Evolutionary conservation across 2,113 vertebrate genomes (phyloP).

Genomic region (Bos taurus): DNA sequence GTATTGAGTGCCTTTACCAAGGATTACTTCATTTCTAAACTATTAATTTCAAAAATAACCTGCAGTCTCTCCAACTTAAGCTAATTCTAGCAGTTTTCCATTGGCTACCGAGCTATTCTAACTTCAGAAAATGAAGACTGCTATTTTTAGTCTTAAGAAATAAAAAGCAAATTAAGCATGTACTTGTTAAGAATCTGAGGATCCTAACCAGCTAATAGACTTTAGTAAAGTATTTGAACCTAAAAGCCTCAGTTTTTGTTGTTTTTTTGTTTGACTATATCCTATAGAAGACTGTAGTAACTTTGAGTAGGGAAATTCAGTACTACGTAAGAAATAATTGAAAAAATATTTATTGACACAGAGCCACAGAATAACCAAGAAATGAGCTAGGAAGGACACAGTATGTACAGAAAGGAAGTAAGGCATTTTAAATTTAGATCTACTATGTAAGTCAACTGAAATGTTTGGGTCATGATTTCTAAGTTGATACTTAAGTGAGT

Average conservation of each 20-base stretch:
- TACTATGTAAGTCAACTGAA: constrained; percentile 35
- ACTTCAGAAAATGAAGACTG: neutral
- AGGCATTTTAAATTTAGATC: constrained; percentile 27
- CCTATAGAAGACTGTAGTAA: neutral
- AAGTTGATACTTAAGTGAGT: neutral
- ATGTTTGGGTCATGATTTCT: constrained; percentile 6
- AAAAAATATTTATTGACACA: constrained; percentile 4
- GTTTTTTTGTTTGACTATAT: constrained; percentile 8
- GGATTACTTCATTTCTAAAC: neutral
- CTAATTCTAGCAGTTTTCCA: constrained; percentile 8
- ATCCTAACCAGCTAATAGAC: neutral
- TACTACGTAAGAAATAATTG: neutral
- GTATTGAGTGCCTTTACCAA: neutral
- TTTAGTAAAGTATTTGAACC: constrained; percentile 39
- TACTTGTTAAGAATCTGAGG: constrained; percentile 9
- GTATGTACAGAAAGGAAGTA: neutral
- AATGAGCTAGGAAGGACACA: neutral
- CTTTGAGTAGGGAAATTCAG: neutral
- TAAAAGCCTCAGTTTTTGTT: neutral
- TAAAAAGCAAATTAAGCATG: neutral
- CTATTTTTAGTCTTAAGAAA: constrained; percentile 35
- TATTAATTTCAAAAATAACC: constrained; percentile 7
- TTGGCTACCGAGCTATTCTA: neutral
- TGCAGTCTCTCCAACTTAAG: neutral
- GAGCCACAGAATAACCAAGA: neutral